Percentiles rank a stretch among this genome's conserved stretches.
These are phyloP conservation scores for Sebastes steindachneri DNA, from an alignment of 2,797 vertebrate species.

Conservation along the genomic window DNA sequence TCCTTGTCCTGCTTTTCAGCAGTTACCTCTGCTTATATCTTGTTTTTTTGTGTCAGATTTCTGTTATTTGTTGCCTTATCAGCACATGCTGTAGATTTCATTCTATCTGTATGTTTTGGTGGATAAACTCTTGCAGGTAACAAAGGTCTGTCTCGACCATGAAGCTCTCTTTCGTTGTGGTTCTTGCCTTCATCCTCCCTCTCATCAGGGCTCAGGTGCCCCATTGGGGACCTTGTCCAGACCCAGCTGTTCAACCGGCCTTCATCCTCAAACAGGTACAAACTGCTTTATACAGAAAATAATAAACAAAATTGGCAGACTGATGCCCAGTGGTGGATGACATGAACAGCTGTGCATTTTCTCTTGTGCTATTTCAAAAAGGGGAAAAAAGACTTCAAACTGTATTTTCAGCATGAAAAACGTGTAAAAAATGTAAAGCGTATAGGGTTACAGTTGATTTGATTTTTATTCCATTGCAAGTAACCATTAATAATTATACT, in stretches of 20 bases:
- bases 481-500: not conserved
- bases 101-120: not conserved
- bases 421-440: not conserved
- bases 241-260: constrained; percentile 75
- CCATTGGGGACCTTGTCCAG: constrained; percentile 85
- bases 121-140: constrained; percentile 35
- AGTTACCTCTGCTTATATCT: not conserved
- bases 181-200: constrained; percentile 60
- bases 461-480: not conserved
- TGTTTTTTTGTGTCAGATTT: not conserved
- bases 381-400: not conserved
- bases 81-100: not conserved
- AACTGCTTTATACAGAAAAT: not conserved
- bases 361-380: not conserved
- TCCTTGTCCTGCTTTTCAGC: not conserved
- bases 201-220: constrained; percentile 78
- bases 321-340: not conserved
- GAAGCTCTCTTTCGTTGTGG: constrained; percentile 55
- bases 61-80: not conserved
- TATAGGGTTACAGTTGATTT: not conserved
- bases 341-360: not conserved
- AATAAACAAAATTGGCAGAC: not conserved
- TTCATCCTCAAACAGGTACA: constrained; percentile 87
- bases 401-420: not conserved
- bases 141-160: constrained; percentile 47